phyloP scores from a whole-genome alignment of 53 echinoderm and acorn worm species.

The Holothuria scabra region DNA sequence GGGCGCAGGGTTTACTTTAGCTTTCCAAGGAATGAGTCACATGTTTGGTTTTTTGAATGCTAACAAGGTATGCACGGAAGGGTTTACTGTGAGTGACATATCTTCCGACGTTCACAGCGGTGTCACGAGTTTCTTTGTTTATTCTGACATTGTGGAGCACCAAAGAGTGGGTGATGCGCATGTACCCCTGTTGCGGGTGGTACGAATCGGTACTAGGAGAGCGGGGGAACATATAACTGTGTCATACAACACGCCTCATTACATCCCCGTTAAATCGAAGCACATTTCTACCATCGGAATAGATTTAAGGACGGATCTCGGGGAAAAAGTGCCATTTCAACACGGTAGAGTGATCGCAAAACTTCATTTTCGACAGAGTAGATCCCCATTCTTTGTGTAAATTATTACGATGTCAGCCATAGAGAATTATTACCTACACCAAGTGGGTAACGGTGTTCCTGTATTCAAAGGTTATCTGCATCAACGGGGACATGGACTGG shows the following conservation, averaged over 20 bases:
- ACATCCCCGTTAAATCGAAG: slow-evolving; percentile 58
- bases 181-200: slow-evolving; percentile 55
- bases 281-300: slow-evolving; percentile 65
- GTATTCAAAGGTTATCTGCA: not conserved
- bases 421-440: slow-evolving; percentile 26
- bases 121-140: slow-evolving; percentile 64
- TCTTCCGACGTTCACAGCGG: slow-evolving; percentile 55
- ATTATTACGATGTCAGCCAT: not conserved
- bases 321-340: slow-evolving; percentile 67
- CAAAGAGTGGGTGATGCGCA: slow-evolving; percentile 65
- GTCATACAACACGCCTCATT: slow-evolving; percentile 57
- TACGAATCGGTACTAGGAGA: slow-evolving; percentile 25
- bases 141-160: slow-evolving; percentile 63
- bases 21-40: slow-evolving; percentile 1
- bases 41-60: not conserved
- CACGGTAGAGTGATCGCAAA: slow-evolving; percentile 65
- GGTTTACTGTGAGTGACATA: not conserved
- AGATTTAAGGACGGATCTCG: slow-evolving; percentile 67
- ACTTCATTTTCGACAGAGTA: slow-evolving; percentile 62
- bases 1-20: not conserved
- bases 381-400: slow-evolving; percentile 7
- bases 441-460: slow-evolving; percentile 15
- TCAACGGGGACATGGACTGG: slow-evolving; percentile 55
- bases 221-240: slow-evolving; percentile 45
- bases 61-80: slow-evolving; percentile 27